Conservation (phyloP, 1,140 invertebrate genomes). For the Drosophila mojavensis region DNA sequence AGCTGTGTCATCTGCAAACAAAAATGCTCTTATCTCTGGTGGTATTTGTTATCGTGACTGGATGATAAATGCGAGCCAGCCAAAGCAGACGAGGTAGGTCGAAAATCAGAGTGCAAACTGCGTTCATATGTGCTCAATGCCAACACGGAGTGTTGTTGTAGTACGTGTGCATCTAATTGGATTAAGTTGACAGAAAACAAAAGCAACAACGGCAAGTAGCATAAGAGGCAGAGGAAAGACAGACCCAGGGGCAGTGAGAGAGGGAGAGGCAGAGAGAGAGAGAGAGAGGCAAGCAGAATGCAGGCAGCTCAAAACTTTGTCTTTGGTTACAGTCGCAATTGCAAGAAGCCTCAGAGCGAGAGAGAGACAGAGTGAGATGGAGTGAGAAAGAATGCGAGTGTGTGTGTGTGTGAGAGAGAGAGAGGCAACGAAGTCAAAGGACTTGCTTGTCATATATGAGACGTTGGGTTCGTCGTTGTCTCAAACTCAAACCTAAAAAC, state of each 20-base stretch:
- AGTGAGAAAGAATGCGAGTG: neutral
- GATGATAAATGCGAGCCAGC: constrained; percentile 13
- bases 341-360: constrained; percentile 27
- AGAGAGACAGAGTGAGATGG: neutral
- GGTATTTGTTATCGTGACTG: constrained; percentile 43
- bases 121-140: constrained; percentile 36
- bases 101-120: constrained; percentile 76
- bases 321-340: constrained; percentile 61
- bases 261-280: constrained; percentile 2
- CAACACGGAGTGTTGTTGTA: constrained; percentile 1
- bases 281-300: constrained; percentile 41
- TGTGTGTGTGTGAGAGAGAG: neutral
- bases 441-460: constrained; percentile 69
- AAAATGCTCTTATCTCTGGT: constrained; percentile 57
- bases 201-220: constrained; percentile 15
- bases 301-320: constrained; percentile 71
- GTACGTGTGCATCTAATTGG: constrained; percentile 66
- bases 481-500: constrained; percentile 74
- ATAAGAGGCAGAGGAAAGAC: neutral
- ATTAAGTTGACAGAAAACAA: constrained; percentile 75
- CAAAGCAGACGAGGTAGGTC: constrained; percentile 26
- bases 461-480: constrained; percentile 37
- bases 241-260: too few relatives aligned
- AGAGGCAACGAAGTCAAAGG: constrained; percentile 27
- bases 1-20: neutral